Percentiles rank a stretch among this genome's conserved stretches.
Evolutionary conservation across 2,797 vertebrate species (phyloP).

Genomic region (Pelodytes ibericus): DNA sequence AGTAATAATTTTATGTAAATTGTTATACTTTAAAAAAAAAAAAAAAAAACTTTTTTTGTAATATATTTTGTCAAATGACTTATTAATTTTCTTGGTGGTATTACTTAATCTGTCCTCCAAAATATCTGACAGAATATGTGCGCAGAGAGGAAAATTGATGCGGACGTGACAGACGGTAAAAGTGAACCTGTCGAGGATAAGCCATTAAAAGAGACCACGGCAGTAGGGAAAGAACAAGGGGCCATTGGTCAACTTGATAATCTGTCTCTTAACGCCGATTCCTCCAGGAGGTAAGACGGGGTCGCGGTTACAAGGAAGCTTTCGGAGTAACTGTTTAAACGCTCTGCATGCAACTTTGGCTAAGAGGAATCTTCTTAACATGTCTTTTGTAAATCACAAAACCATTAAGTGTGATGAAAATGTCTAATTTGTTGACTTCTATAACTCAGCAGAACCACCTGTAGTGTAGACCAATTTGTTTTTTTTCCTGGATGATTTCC

Average conservation of each 20-base stretch:
- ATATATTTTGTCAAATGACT: background rate
- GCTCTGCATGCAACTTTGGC: slow-evolving; percentile 3
- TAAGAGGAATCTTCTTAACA: slow-evolving; percentile 16
- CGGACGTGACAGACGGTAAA: slow-evolving; percentile 19
- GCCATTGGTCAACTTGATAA: slow-evolving; percentile 39
- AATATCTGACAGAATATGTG: slow-evolving; percentile 41
- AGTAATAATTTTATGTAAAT: background rate
- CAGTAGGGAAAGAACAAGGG: slow-evolving; percentile 15
- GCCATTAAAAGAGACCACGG: slow-evolving; percentile 6
- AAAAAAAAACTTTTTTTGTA: background rate
- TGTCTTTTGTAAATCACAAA: slow-evolving; percentile 32
- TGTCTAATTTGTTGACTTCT: slow-evolving; percentile 46
- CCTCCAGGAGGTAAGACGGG: slow-evolving; percentile 27
- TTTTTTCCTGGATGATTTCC: slow-evolving; percentile 16
- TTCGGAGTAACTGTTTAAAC: slow-evolving; percentile 19
- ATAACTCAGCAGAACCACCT: slow-evolving; percentile 33
- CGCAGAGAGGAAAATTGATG: slow-evolving; percentile 27
- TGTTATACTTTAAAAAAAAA: too few species aligned
- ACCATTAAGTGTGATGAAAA: slow-evolving; percentile 45
- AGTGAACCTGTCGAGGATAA: background rate
- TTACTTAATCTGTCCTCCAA: slow-evolving; percentile 25
- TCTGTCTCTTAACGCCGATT: slow-evolving; percentile 24
- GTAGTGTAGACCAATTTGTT: slow-evolving; percentile 28
- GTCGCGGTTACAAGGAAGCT: slow-evolving; percentile 7
- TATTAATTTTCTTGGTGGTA: slow-evolving; percentile 12